These are phyloP conservation scores for Cavia aperea DNA, from an alignment of 2,113 vertebrate genomes.

Conservation along the genomic window DNA sequence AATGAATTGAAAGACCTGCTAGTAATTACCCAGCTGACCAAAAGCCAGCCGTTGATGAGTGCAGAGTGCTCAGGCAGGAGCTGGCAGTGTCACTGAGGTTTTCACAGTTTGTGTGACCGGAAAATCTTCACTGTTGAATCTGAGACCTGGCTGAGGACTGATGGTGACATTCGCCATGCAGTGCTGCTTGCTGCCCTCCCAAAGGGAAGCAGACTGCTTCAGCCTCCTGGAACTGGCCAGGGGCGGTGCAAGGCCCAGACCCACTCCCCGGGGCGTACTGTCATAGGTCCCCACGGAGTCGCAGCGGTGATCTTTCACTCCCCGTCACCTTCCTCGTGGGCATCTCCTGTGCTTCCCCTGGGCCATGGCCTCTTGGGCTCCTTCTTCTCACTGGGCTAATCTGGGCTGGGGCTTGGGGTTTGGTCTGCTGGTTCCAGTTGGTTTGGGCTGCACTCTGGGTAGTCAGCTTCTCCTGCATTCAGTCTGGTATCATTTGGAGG, in stretches of 20 bases:
- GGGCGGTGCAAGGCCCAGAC: no score
- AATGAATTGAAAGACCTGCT: background rate
- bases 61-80: background rate
- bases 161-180: background rate
- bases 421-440: background rate
- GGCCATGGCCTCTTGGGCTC: background rate
- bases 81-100: background rate
- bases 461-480: background rate
- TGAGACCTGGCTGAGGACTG: background rate
- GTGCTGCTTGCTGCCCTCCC: background rate
- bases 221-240: no score
- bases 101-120: background rate
- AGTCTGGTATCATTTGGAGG: background rate
- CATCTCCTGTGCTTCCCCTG: background rate
- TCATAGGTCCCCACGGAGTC: no score
- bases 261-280: no score
- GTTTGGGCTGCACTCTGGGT: background rate
- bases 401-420: background rate
- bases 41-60: background rate
- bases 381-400: no score
- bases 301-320: no score
- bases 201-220: no score
- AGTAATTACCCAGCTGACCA: background rate
- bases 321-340: background rate
- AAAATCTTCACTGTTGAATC: background rate